Percentiles rank a stretch among this genome's conserved stretches.
Conservation (phyloP, 2,888 invertebrate genomes). For the Acronicta alni region DNA sequence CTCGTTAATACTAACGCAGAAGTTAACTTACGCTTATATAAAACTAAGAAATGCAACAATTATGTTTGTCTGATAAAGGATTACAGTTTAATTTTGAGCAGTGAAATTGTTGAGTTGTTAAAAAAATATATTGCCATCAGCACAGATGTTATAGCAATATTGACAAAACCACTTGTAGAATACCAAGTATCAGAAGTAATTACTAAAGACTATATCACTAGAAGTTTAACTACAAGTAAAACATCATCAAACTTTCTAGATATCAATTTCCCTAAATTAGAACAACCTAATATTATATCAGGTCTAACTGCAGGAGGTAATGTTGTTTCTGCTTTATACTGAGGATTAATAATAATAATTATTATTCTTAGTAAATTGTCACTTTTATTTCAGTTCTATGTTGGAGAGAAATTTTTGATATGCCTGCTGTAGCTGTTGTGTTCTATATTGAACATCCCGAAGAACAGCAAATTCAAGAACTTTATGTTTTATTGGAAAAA, state of each 20-base stretch:
- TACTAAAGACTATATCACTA: conserved; percentile 68
- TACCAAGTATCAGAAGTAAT: conserved; percentile 69
- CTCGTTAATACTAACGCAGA: conserved; percentile 70
- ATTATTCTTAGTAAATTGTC: neutral
- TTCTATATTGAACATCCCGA: conserved; percentile 79
- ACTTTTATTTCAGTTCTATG: conserved; percentile 74
- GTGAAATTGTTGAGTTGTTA: conserved; percentile 78
- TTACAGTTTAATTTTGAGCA: conserved; percentile 76
- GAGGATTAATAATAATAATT: too few relatives aligned
- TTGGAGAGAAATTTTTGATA: conserved; percentile 73
- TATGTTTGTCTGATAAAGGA: conserved; percentile 78
- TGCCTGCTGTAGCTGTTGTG: conserved; percentile 72
- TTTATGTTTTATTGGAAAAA: conserved; percentile 71
- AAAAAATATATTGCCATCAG: conserved; percentile 69
- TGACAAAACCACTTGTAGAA: conserved; percentile 79
- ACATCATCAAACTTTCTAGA: conserved; percentile 45
- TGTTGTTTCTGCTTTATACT: neutral
- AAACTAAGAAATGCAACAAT: conserved; percentile 61
- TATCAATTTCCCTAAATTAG: conserved; percentile 71
- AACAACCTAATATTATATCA: conserved; percentile 85
- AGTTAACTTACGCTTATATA: conserved; percentile 73
- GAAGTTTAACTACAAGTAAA: conserved; percentile 68
- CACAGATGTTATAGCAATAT: conserved; percentile 71
- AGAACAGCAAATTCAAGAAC: conserved; percentile 71
- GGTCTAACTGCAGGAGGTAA: conserved; percentile 86